Evolutionary conservation across 2,113 vertebrate species (phyloP).

Genomic region (Nannospalax galili): DNA sequence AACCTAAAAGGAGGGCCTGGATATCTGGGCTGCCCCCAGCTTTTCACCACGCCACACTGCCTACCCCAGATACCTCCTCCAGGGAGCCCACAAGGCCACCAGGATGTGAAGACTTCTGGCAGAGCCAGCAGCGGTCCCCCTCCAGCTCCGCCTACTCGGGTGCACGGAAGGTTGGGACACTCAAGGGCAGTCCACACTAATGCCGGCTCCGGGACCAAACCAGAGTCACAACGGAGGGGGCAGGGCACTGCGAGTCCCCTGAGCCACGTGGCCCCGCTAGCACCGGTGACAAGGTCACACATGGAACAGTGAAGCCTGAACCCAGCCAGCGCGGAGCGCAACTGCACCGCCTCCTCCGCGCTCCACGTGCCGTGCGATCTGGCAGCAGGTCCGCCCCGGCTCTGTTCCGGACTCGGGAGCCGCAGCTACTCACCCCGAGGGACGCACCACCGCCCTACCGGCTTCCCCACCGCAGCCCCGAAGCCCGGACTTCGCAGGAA

Average conservation of each 20-base stretch:
- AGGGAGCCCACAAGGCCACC: background rate
- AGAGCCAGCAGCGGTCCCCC: background rate
- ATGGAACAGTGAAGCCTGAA: background rate
- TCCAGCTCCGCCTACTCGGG: background rate
- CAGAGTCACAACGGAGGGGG: background rate
- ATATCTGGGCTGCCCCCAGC: too few species aligned
- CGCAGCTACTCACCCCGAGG: conserved; percentile 16
- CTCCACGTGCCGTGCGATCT: accelerated
- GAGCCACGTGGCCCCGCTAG: background rate
- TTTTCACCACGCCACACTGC: background rate
- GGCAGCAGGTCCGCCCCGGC: accelerated
- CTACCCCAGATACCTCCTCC: background rate
- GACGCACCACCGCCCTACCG: background rate
- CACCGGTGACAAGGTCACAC: conserved; percentile 29
- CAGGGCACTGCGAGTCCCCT: background rate
- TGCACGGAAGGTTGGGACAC: background rate
- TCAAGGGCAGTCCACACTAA: background rate
- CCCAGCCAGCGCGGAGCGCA: accelerated
- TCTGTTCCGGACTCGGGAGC: accelerated
- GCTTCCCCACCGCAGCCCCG: background rate
- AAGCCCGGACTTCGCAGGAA: background rate
- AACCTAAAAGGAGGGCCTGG: background rate
- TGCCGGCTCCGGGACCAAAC: background rate
- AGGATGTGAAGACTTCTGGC: background rate
- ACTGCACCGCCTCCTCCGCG: background rate